These are phyloP conservation scores for Scalopus aquaticus DNA, from an alignment of 2,113 vertebrate genomes.

Conservation along the genomic window DNA sequence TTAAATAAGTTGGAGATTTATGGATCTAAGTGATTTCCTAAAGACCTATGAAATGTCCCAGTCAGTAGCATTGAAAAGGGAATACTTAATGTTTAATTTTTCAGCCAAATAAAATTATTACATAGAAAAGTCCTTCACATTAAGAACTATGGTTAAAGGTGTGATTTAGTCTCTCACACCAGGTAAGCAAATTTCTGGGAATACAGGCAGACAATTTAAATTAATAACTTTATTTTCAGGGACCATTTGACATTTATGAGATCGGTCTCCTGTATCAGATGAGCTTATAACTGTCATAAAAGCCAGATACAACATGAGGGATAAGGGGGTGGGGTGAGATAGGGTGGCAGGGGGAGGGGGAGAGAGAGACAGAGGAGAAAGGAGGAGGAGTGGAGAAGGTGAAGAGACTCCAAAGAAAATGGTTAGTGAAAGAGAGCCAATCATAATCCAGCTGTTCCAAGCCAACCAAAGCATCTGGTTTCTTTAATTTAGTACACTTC, in stretches of 20 bases:
- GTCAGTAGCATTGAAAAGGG: not conserved
- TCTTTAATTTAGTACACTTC: constrained; percentile 78
- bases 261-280: not conserved
- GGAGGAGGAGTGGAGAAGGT: not conserved
- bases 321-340: not conserved
- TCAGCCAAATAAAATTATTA: constrained; percentile 53
- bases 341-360: not conserved
- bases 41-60: constrained; percentile 26
- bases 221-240: constrained; percentile 45
- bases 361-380: not conserved
- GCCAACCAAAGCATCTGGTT: constrained; percentile 76
- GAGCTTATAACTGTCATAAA: not conserved
- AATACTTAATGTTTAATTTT: constrained; percentile 40
- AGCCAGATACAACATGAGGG: not conserved
- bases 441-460: constrained; percentile 67
- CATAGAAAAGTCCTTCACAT: constrained; percentile 58
- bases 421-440: constrained; percentile 71
- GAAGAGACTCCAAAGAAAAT: constrained; percentile 54
- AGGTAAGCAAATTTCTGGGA: constrained; percentile 24
- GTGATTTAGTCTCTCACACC: not conserved
- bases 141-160: constrained; percentile 14
- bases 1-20: constrained; percentile 35
- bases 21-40: constrained; percentile 20
- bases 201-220: constrained; percentile 32
- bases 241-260: constrained; percentile 4